phyloP scores from a whole-genome alignment of 1,140 invertebrate genomes.

The Antheraea mylitta region DNA sequence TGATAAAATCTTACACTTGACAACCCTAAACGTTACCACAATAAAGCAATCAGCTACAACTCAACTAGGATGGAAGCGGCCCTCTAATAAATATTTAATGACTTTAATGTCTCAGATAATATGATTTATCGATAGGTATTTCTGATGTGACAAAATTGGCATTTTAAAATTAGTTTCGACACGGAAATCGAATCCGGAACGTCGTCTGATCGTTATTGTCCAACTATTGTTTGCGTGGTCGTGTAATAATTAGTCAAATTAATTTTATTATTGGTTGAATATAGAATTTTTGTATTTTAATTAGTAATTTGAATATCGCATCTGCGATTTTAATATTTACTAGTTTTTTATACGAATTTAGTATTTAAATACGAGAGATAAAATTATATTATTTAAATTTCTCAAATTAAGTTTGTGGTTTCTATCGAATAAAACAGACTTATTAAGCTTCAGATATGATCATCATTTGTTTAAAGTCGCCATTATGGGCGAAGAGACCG shows the following conservation, averaged over 20 bases:
- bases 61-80: not conserved
- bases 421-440: not conserved
- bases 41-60: conserved; percentile 1
- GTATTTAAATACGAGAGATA: not conserved
- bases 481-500: no score
- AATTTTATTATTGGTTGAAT: not conserved
- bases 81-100: conserved; percentile 3
- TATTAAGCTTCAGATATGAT: no score
- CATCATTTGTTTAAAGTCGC: no score
- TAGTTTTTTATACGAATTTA: not conserved
- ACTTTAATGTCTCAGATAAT: not conserved
- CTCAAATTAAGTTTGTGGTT: no score
- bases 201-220: not conserved
- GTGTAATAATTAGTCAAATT: not conserved
- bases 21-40: not conserved
- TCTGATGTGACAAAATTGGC: not conserved
- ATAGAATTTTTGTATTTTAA: not conserved
- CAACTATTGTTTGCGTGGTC: not conserved
- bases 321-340: not conserved
- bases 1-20: not conserved
- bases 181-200: not conserved
- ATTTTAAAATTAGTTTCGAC: not conserved
- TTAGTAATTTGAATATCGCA: not conserved
- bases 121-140: not conserved
- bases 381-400: not conserved